phyloP scores from a whole-genome alignment of 1,140 invertebrate species.

The Daktulosphaira vitifoliae region DNA sequence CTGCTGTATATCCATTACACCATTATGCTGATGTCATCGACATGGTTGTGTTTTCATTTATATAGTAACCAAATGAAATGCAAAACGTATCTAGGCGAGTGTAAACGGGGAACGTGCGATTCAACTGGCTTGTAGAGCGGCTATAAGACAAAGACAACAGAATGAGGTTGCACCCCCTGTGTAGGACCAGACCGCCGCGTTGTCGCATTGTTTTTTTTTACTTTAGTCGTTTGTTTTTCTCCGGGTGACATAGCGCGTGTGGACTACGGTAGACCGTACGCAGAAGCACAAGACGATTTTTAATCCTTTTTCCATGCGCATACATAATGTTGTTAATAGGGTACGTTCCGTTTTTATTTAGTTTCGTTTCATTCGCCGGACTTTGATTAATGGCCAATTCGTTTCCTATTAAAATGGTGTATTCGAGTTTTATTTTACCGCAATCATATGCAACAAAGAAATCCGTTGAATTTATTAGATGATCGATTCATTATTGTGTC shows the following conservation, averaged over 20 bases:
- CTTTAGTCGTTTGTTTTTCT: too few species aligned
- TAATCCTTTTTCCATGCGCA: background rate
- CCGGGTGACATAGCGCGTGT: too few species aligned
- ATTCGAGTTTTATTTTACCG: too few species aligned
- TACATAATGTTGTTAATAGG: too few species aligned
- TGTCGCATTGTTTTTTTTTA: slow-evolving; percentile 13
- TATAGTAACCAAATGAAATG: slow-evolving; percentile 28
- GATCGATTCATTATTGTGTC: too few species aligned
- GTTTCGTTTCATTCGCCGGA: too few species aligned
- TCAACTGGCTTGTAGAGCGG: slow-evolving; percentile 12
- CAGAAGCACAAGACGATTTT: background rate
- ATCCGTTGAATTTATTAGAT: too few species aligned
- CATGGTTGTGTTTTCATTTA: slow-evolving; percentile 31
- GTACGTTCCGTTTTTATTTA: slow-evolving; percentile 2
- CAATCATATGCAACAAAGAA: too few species aligned
- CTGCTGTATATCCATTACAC: slow-evolving; percentile 27
- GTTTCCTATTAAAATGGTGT: too few species aligned
- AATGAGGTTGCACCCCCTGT: slow-evolving; percentile 7
- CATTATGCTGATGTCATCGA: slow-evolving; percentile 30
- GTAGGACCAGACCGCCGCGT: slow-evolving; percentile 21
- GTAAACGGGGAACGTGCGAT: background rate
- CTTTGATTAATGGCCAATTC: too few species aligned
- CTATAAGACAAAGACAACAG: slow-evolving; percentile 14
- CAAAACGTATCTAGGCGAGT: slow-evolving; percentile 2
- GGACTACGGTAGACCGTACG: too few species aligned